Percentiles rank a stretch among this genome's conserved stretches.
These are phyloP conservation scores for Napeogenes inachia DNA, from an alignment of 2,888 invertebrate genomes.

Conservation along the genomic window DNA sequence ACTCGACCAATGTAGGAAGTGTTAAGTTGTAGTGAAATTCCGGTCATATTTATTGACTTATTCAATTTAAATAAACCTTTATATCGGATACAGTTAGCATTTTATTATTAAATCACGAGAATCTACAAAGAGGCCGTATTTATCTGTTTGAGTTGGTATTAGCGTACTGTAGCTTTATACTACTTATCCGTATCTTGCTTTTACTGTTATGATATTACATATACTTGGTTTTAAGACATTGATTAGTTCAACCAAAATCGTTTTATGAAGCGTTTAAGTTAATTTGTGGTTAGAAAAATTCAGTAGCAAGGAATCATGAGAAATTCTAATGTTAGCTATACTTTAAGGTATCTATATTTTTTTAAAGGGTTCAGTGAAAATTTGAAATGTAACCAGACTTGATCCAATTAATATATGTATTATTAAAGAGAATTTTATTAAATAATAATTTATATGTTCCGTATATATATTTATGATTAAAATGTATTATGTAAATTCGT, in stretches of 20 bases:
- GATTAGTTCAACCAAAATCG: constrained; percentile 42
- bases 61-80: constrained; percentile 51
- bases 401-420: too few relatives aligned
- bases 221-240: not conserved
- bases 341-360: constrained; percentile 36
- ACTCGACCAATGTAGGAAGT: constrained; percentile 29
- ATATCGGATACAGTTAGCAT: constrained; percentile 66
- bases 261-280: constrained; percentile 58
- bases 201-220: constrained; percentile 42
- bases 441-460: too few relatives aligned
- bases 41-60: constrained; percentile 59
- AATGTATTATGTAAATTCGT: not conserved
- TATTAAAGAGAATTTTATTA: too few relatives aligned
- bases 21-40: constrained; percentile 56
- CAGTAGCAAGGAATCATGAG: constrained; percentile 74
- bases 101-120: constrained; percentile 74
- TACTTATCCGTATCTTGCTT: constrained; percentile 66
- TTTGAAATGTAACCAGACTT: not conserved
- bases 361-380: constrained; percentile 47
- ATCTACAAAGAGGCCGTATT: constrained; percentile 43
- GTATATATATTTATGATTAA: too few relatives aligned
- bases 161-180: constrained; percentile 59
- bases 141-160: constrained; percentile 62
- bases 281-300: constrained; percentile 66
- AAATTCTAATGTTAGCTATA: constrained; percentile 59